Evolutionary conservation across 2,113 vertebrate genomes (phyloP).

Genomic region (Albula glossodonta): DNA sequence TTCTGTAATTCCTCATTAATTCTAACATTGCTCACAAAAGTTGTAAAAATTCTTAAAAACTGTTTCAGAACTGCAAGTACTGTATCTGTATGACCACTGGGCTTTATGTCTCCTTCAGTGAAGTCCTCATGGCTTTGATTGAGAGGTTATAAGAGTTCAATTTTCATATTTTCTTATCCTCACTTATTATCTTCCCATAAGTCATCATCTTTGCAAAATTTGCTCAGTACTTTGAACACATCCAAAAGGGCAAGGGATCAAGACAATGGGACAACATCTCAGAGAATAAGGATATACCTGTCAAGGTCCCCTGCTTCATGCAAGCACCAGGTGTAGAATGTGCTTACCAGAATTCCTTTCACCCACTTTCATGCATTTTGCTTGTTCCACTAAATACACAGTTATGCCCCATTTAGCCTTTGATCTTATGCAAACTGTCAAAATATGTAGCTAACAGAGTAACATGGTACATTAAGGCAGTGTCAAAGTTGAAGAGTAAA

Average conservation of each 20-base stretch:
- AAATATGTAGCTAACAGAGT: not conserved
- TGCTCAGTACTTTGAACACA: not conserved
- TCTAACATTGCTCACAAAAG: conserved; percentile 21
- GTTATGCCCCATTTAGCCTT: not conserved
- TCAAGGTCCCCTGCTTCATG: not conserved
- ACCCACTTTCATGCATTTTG: not conserved
- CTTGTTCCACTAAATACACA: not conserved
- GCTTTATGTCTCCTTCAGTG: not conserved
- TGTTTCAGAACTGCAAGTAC: not conserved
- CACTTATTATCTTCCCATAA: too few species aligned
- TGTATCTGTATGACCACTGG: not conserved
- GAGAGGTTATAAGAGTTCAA: not conserved
- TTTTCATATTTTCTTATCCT: too few species aligned
- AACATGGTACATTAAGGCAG: not conserved
- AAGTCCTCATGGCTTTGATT: not conserved
- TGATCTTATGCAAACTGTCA: not conserved
- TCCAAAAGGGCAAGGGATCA: not conserved
- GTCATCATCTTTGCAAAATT: not conserved
- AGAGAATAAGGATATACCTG: not conserved
- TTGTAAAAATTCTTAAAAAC: not conserved
- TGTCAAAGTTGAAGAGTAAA: not conserved
- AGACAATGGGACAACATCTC: not conserved
- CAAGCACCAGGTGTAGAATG: not conserved
- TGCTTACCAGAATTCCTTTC: not conserved
- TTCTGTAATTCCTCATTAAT: conserved; percentile 16